These are phyloP conservation scores for Drosophila simulans DNA, from an alignment of 1,140 invertebrate species.

Conservation along the genomic window DNA sequence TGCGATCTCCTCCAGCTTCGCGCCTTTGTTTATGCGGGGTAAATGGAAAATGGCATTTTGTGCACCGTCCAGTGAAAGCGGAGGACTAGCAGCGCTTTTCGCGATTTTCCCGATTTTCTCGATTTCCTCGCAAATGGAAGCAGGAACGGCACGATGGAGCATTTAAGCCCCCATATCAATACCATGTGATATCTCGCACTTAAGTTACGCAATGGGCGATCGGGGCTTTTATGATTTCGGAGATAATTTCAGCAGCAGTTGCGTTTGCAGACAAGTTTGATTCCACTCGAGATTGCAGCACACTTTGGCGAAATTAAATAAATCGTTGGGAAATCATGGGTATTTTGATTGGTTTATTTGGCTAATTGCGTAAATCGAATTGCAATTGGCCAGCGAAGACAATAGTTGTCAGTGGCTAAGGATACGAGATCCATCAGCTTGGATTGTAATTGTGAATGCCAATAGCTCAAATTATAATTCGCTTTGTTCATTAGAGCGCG, in stretches of 20 bases:
- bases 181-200: constrained; percentile 32
- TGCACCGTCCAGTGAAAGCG: constrained; percentile 45
- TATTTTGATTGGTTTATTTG: constrained; percentile 10
- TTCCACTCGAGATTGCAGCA: constrained; percentile 15
- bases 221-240: constrained; percentile 39
- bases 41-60: constrained; percentile 7
- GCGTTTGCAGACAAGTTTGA: constrained; percentile 26
- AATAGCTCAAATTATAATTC: too few species aligned
- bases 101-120: not conserved
- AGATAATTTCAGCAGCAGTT: constrained; percentile 36
- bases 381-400: not conserved
- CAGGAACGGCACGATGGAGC: constrained; percentile 34
- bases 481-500: not conserved
- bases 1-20: constrained; percentile 20
- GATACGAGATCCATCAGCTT: too few species aligned
- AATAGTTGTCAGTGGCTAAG: not conserved
- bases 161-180: constrained; percentile 36
- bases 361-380: not conserved
- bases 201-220: constrained; percentile 27
- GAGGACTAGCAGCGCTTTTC: constrained; percentile 21
- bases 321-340: constrained; percentile 6
- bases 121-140: constrained; percentile 21
- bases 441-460: too few species aligned
- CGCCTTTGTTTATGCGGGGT: constrained; percentile 31
- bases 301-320: constrained; percentile 3